Evolutionary conservation across 2,113 vertebrate genomes (phyloP), one percentile per base, ranked within the genome.

Genomic region (Calidris pugnax): DNA sequence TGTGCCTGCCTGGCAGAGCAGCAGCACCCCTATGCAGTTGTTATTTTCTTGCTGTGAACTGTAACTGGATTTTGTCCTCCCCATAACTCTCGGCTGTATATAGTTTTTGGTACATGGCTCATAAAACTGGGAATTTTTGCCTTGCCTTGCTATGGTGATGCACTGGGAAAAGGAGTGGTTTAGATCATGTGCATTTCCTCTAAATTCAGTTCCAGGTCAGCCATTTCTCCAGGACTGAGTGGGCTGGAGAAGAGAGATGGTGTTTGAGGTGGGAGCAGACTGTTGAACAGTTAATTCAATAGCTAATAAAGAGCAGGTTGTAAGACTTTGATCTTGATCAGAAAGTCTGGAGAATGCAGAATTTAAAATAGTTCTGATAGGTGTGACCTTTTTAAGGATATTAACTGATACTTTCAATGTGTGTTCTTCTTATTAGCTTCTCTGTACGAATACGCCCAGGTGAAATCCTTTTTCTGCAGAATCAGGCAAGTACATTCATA

Each of bases 381-480:
- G 9, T 66, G 39, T 69, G 59, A 47, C 24, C 32, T 63, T 83
- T 74, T 27, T 2, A 56, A 89, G 32, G 30, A 10, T 55, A 47
- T 56, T 82, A 64, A 85, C 82, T 87, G 64, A 55, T 76, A 37
- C 14, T 19, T 76, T 59, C 43, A 68, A 33, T 91, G 28, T 97
- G 26, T 97, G 41, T 94, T 94, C 14, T 90, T 71, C 80, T 74
- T 89, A 43, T 83, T 95, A 69, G 98, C 98, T 4, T 98, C 98
- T 26, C 94, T 97, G 10, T 98, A 98, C 83, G 98, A 99, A 47
- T 98, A 92, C 63, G 97, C 98, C 53, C 98, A 98, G 33, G 98
- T 98, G 95, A 99, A 99, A 81, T 98, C 99, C 78, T 99, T 99
- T 95, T 99, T 99, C 98, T 99, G 99, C 98, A 98, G 99, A 96